phyloP scores from a whole-genome alignment of 2,888 invertebrate species.

The Zeuzera pyrina region DNA sequence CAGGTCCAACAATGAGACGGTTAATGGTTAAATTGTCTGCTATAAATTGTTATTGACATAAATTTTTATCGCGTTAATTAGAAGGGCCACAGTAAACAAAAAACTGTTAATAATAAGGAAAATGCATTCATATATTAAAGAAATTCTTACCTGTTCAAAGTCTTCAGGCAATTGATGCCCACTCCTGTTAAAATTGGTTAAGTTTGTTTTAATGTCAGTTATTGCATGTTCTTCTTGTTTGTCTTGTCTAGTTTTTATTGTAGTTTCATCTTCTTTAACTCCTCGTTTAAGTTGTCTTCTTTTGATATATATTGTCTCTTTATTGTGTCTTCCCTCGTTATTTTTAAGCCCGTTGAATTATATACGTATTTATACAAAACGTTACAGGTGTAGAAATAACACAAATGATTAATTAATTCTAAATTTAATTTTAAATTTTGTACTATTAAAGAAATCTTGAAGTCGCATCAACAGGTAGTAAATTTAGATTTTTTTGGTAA shows the following conservation, averaged over 20 bases:
- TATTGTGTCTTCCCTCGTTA: conserved; percentile 41
- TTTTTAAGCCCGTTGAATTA: conserved; percentile 50
- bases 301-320: conserved; percentile 35
- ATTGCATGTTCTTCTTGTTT: neutral
- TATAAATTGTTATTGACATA: no score
- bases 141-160: no score
- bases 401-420: conserved; percentile 66
- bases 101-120: no score
- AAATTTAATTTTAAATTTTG: conserved; percentile 69
- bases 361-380: conserved; percentile 59
- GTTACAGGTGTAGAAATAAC: conserved; percentile 67
- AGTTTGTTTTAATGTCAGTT: no score
- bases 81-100: no score
- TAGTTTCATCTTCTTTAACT: neutral
- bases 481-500: conserved; percentile 57
- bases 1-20: no score
- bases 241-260: neutral
- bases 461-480: conserved; percentile 63
- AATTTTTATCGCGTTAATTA: no score
- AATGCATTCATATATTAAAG: no score
- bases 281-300: conserved; percentile 15
- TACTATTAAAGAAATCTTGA: conserved; percentile 72
- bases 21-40: no score
- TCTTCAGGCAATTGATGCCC: no score
- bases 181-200: no score